Evolutionary conservation across 2,797 vertebrate genomes (phyloP).

Genomic region (Sebastes trivittatus): DNA sequence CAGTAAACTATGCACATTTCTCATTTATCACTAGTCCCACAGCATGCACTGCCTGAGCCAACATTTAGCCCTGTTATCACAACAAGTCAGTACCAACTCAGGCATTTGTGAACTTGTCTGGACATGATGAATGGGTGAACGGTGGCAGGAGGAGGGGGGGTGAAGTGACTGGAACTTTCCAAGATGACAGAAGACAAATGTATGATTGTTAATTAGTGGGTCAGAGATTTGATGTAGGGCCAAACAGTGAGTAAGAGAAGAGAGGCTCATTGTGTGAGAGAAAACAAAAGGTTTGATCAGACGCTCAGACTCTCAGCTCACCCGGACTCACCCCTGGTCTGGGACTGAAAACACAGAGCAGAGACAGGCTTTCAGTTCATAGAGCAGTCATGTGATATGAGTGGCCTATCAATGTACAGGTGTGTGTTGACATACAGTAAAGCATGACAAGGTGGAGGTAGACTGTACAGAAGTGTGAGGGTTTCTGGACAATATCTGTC

Average conservation of each 20-base stretch:
- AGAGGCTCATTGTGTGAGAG: slow-evolving; percentile 74
- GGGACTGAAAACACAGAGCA: not conserved
- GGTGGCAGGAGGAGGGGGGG: not conserved
- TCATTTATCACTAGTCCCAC: not conserved
- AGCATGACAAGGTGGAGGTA: not conserved
- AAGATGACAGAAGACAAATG: slow-evolving; percentile 69
- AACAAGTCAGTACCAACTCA: not conserved
- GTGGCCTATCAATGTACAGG: not conserved
- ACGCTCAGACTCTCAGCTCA: slow-evolving; percentile 39
- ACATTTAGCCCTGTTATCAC: not conserved
- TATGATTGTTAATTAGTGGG: slow-evolving; percentile 79
- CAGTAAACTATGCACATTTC: not conserved
- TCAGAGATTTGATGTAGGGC: slow-evolving; percentile 69
- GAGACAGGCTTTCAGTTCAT: not conserved
- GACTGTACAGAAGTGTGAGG: not conserved
- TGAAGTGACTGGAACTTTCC: slow-evolving; percentile 57
- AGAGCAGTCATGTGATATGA: not conserved
- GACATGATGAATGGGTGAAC: not conserved
- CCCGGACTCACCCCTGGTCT: not conserved
- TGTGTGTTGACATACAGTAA: not conserved
- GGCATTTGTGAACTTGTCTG: slow-evolving; percentile 23
- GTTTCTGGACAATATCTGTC: too few species aligned
- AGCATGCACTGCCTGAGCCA: not conserved
- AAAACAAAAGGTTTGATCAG: slow-evolving; percentile 73
- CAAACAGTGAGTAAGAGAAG: slow-evolving; percentile 67